Conservation (phyloP, 2,888 invertebrate genomes). For the Tolmerus cingulatus region DNA sequence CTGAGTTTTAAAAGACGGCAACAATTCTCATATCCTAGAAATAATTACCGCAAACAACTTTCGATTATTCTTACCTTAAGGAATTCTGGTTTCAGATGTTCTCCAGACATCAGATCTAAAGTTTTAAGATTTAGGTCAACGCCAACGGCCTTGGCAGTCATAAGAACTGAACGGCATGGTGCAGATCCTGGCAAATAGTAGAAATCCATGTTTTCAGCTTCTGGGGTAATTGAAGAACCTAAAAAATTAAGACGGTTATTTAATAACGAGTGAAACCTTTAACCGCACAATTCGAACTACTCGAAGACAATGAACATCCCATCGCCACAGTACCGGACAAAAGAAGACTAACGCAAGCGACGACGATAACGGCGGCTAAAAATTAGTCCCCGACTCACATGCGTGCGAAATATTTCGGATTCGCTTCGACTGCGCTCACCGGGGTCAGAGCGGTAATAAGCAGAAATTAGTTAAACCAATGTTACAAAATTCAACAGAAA, state of each 20-base stretch:
- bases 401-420: neutral
- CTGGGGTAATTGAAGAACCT: neutral
- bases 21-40: too few relatives aligned
- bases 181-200: conserved; percentile 72
- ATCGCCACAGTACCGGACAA: neutral
- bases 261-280: neutral
- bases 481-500: neutral
- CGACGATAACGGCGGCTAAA: neutral
- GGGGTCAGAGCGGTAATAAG: neutral
- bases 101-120: conserved; percentile 69
- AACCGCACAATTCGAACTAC: neutral
- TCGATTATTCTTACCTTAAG: conserved; percentile 66
- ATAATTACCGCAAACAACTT: neutral
- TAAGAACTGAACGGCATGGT: conserved; percentile 72
- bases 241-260: neutral
- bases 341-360: neutral
- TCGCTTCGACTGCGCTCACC: neutral
- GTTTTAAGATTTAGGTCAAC: conserved; percentile 72
- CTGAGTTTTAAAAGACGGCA: neutral
- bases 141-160: conserved; percentile 72
- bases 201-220: conserved; percentile 65
- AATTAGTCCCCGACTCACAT: neutral
- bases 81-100: conserved; percentile 75
- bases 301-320: conserved; percentile 34
- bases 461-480: neutral